Base-by-base conservation (phyloP, 2,113 vertebrate genomes). In the Taurulus bubalis region DNA sequence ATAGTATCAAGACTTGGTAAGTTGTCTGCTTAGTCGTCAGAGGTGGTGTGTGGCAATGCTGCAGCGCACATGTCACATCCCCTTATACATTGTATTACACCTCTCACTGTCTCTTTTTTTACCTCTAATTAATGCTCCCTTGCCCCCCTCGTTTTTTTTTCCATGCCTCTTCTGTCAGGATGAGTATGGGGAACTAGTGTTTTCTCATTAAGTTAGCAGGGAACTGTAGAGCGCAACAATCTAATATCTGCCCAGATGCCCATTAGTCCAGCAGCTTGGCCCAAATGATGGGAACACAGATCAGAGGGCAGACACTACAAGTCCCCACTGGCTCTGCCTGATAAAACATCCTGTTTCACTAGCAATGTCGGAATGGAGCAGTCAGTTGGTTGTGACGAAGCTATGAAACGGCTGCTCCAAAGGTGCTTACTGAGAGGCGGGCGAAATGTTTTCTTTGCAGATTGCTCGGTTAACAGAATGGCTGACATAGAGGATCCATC, bases 231-330 rank as follows among this genome's bases (percentile, higher is more conserved):
- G 60, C 72, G 62, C 84, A 85, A 67, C 84, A 77, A 69, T 87
- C 62, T 90, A 86, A 89, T 87, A 83, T 89, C 87, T 87, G 86
- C 85, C 86, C 90, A 93, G 85, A 94, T 91, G 87, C 87, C 91
- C 87, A 92, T 94, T 94, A 93, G 90, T 88, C 77, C 73, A 78
- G 85, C 85, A 91, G 86, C 91, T 87, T 85, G 89, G 82, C 83
- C 82, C 78, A 72, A 69, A 82, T 89, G 85, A 92, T 88, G 90
- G 86, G 83, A 89, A 91, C 89, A 91, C 90, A 91, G 88, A 93
- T 92, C 91, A 89, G 88, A 88, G 91, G 91, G 85, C 89, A 91
- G 84, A 89, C 85, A 87, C 79, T 88, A 88, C 90, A 87, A 85
- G 88, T 90, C 85, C 87, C 91, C 76, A 42, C 85, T 85, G 89